phyloP scores from a whole-genome alignment of 2,888 invertebrate genomes.

The Leptothorax acervorum region DNA sequence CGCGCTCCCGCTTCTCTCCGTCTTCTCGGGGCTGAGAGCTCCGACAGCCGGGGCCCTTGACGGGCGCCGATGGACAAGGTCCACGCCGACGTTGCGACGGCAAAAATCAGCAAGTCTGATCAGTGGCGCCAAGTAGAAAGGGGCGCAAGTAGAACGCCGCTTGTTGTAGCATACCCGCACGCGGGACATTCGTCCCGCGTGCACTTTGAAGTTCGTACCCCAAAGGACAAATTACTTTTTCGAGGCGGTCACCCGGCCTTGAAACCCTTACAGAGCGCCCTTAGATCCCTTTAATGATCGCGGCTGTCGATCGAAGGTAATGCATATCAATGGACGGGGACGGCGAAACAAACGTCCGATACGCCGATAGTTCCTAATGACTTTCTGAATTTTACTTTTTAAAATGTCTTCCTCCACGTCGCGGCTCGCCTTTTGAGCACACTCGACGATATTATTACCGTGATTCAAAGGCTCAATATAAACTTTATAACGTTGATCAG shows the following conservation, averaged over 20 bases:
- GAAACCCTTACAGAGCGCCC: constrained; percentile 58
- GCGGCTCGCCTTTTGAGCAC: constrained; percentile 37
- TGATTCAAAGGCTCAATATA: constrained; percentile 56
- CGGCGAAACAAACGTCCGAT: constrained; percentile 54
- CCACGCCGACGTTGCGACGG: constrained; percentile 62
- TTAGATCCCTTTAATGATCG: constrained; percentile 67
- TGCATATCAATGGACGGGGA: constrained; percentile 71
- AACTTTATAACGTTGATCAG: constrained; percentile 36
- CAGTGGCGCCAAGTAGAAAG: constrained; percentile 72
- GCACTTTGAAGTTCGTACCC: constrained; percentile 73
- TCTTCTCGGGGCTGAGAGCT: constrained; percentile 68
- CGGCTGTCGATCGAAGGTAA: constrained; percentile 69
- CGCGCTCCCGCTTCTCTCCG: constrained; percentile 63
- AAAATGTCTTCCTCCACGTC: constrained; percentile 51
- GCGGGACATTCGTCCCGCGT: constrained; percentile 71
- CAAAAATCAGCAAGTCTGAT: constrained; percentile 84
- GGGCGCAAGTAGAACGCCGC: constrained; percentile 72
- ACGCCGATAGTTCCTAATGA: constrained; percentile 68
- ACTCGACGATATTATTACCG: constrained; percentile 49
- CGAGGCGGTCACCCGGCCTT: constrained; percentile 64
- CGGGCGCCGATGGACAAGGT: constrained; percentile 73
- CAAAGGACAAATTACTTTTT: constrained; percentile 76
- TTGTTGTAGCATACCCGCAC: constrained; percentile 66
- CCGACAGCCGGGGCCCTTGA: constrained; percentile 67
- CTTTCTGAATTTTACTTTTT: constrained; percentile 59